Conservation (phyloP, 64 coral and sea anemone species). For the Pachyseris speciosa region DNA sequence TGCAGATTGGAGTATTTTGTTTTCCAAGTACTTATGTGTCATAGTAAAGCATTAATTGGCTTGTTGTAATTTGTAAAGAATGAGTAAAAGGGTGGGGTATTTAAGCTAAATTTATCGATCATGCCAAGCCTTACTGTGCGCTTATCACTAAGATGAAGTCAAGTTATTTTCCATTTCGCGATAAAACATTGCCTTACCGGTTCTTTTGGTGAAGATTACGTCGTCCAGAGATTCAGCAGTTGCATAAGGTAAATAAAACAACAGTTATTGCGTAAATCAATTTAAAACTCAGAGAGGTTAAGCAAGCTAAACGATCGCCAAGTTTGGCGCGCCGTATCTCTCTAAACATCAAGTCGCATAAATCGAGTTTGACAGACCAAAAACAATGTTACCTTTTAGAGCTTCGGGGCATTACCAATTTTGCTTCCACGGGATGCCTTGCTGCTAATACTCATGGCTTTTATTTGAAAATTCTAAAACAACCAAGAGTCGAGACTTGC, state of each 20-base stretch:
- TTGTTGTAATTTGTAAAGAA: background rate
- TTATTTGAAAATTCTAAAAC: background rate
- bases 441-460: background rate
- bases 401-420: background rate
- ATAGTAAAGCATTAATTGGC: background rate
- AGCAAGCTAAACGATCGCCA: background rate
- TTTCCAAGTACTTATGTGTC: background rate
- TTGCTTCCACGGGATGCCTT: background rate
- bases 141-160: background rate
- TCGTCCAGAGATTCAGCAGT: background rate
- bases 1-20: background rate
- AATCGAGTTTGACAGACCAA: background rate
- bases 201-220: background rate
- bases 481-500: background rate
- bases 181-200: conserved; percentile 3
- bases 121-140: background rate
- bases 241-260: background rate
- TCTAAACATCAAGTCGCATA: background rate
- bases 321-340: background rate
- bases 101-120: background rate
- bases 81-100: conserved; percentile 6
- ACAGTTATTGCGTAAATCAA: background rate
- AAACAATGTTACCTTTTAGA: conserved; percentile 24
- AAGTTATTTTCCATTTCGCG: background rate
- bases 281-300: background rate